Base-by-base conservation (phyloP, 2,888 invertebrate species). In the Iphiclides podalirius region DNA sequence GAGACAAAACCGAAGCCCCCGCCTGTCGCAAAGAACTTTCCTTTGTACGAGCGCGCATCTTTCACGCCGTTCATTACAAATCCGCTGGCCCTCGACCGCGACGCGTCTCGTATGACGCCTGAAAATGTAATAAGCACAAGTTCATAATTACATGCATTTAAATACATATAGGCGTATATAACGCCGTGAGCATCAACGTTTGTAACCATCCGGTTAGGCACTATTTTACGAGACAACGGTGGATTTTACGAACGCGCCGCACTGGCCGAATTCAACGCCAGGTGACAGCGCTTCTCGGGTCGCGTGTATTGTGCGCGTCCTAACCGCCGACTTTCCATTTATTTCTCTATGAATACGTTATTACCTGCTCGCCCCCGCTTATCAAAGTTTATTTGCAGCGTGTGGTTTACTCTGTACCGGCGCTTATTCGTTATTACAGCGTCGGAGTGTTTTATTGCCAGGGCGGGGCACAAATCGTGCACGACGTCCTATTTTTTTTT, bases 291-390 rank as follows among this genome's bases (percentile, higher is more conserved):
- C 78, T 79, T 83, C 84, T 80, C 77, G 58, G 65, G 67, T 70
- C 67, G 70, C 81, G 70, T 72, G 81, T 85, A 83, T 84, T 85
- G 87, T 85, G 84, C 80, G 72, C 76, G 75, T 84, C 79, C 86
- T 87, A 86, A 81, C 87, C 83, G 76, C 77, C 82, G 87, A 87
- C 88, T 88, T 88, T 86, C 87, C 88, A 88, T 88, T 88, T 88
- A 88, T 88, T 88, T 88, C 88, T 87, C 87, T 88, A 88, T 88
- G 88, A 88, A 88, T 88, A 88, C 87, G 88, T 87, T 88, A 88
- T 88, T 87, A 88, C 88, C 87, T 87, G 83, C 79, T 86, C 86
- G 83, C 84, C 86, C 82, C 76, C 86, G 87, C 88, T 88, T 88
- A 88, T 88, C 87, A 88, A 88, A 88, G 83, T 87, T 88, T 88